A percentile compares a stretch with the other conserved stretches of the same genome.
Conservation (phyloP, 64 coral and sea anemone species). For the Montipora cactus region DNA sequence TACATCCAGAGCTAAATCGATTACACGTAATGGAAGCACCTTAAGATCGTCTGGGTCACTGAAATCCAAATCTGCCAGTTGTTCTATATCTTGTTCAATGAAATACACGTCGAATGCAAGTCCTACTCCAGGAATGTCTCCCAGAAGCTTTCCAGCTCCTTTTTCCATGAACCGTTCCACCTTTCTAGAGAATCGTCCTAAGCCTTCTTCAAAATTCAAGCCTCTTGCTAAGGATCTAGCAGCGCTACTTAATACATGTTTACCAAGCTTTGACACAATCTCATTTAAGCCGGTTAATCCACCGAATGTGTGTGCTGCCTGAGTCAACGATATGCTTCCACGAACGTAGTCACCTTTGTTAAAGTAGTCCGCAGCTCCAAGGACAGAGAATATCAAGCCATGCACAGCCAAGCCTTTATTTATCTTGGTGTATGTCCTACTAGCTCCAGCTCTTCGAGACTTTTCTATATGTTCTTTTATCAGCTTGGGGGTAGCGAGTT, state of each 20-base stretch:
- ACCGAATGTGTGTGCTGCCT: conserved; percentile 59
- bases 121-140: conserved; percentile 58
- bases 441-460: conserved; percentile 23
- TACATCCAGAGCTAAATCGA: conserved; percentile 61
- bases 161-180: conserved; percentile 53
- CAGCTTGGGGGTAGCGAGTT: conserved; percentile 38
- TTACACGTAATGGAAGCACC: conserved; percentile 39
- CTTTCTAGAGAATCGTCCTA: conserved; percentile 29
- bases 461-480: conserved; percentile 30
- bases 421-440: background rate
- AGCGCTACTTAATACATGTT: conserved; percentile 9
- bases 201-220: conserved; percentile 31
- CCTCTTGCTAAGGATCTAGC: conserved; percentile 22
- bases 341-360: conserved; percentile 46
- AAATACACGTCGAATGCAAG: conserved; percentile 71
- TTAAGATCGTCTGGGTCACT: conserved; percentile 49
- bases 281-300: conserved; percentile 61
- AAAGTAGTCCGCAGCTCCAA: conserved; percentile 40
- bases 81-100: conserved; percentile 65
- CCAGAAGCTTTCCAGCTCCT: conserved; percentile 53
- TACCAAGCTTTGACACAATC: conserved; percentile 46
- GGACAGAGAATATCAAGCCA: conserved; percentile 43
- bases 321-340: conserved; percentile 24
- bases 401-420: conserved; percentile 62
- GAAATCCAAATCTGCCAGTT: conserved; percentile 36